Base-by-base conservation (phyloP, 92 coral and sea anemone species). In the Isaurus tuberculatus region DNA sequence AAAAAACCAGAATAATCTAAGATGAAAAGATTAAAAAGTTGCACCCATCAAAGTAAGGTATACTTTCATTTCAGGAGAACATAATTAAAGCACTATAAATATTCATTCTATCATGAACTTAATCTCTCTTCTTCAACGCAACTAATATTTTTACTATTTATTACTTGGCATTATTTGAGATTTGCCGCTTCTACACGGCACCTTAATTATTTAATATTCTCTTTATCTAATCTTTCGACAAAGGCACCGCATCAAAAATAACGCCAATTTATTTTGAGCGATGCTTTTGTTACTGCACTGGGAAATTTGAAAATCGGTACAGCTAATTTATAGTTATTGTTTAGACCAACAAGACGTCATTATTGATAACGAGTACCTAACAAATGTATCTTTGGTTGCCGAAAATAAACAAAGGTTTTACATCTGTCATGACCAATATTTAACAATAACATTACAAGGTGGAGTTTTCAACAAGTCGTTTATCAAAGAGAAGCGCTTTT, bases 231-330 rank as follows among this genome's bases (percentile, higher is more conserved):
- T 36, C 73, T 70, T 34, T 70, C 19, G 27, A 36, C 49, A 36
- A 70, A 34, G 51, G 74, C 27, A 14, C 74, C 74, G 74, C 74
- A 36, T 4, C n/a, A 5, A 1, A 22, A 37, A 70, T 33, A 29
- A 70, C 4, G 53, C 72, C 34, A 70, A 14, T 70, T 68, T 70
- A 17, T n/a, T 70, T 34, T 70, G 2, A 34, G 74, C 51, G 51
- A 15, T 34, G 46, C 27, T 11, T 17, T 70, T 70, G 13, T 46
- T 26, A 22, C 16, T 22, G 19, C 1, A 70, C 36, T 5, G 29
- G 20, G 23, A 34, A 22, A 70, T 34, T n/a, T 22, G 25, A 67
- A 70, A 70, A 7, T 37, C 49, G 28, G 74, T 27, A 17, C 34
- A 22, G 26, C 13, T 70, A 70, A 70, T 34, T 29, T 40, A 40